phyloP scores from a whole-genome alignment of 2,888 invertebrate species.

The Ctenicera cuprea region DNA sequence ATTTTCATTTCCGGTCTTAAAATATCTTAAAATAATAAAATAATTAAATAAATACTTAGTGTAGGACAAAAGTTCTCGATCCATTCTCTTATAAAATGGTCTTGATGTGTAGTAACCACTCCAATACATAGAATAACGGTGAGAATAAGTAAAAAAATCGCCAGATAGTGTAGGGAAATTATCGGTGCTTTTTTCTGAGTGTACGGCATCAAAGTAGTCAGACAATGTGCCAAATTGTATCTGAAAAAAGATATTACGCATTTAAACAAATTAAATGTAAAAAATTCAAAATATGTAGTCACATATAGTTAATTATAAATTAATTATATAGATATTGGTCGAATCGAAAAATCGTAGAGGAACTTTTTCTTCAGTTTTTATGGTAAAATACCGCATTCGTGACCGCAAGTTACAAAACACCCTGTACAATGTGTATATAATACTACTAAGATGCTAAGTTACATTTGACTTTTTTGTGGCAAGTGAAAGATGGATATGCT shows the following conservation, averaged over 20 bases:
- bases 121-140: constrained; percentile 96
- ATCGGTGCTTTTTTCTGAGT: constrained; percentile 73
- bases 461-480: no score
- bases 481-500: no score
- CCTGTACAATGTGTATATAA: no score
- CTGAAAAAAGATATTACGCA: constrained; percentile 69
- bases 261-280: no score
- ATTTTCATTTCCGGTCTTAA: no score
- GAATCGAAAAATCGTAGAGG: no score
- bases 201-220: constrained; percentile 91
- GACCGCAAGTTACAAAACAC: no score
- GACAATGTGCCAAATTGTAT: constrained; percentile 92
- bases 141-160: constrained; percentile 98
- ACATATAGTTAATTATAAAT: no score
- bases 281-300: constrained; percentile 17
- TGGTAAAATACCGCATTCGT: no score
- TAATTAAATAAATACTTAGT: constrained; percentile 75
- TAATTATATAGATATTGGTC: no score
- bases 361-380: no score
- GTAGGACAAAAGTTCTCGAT: constrained; percentile 87
- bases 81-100: constrained; percentile 96
- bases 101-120: constrained; percentile 96
- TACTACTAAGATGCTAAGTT: no score
- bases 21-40: neutral
- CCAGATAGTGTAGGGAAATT: constrained; percentile 90